Evolutionary conservation across 2,888 invertebrate species (phyloP), one percentile per base, ranked within the genome.

Genomic region (Nysson spinosus): DNA sequence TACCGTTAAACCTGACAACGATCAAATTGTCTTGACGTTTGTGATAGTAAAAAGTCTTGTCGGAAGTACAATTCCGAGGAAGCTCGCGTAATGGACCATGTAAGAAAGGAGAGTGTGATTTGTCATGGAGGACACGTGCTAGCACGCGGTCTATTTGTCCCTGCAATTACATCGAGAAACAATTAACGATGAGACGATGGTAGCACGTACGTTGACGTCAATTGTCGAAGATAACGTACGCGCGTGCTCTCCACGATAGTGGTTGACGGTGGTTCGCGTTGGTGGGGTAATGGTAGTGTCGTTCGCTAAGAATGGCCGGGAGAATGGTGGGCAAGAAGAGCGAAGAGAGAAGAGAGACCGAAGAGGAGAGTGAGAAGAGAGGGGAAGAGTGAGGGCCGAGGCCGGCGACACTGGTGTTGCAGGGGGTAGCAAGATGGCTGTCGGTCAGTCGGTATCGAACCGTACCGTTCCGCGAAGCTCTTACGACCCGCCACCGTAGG

Each of bases 371-470:
- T 26, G 43, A 28, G 61, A 46, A 32, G 51, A 60, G 35, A 50
- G 46, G 34, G 50, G 56, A 40, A 44, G 42, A 37, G 42, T 28
- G 51, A 35, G 47, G 26, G 14, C 49, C 60, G 69, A 51, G 67
- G 67, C 72, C 72, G 70, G 66, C 66, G 75, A 72, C 75, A 75
- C 65, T 56, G 62, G 42, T 61, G 52, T 62, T 54, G 74, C 75
- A 75, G 77, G 78, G 81, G 83, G 76, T 77, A 73, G 80, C 76
- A 84, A 84, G 72, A 84, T 84, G 84, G 83, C 83, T 72, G 83
- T 70, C 80, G 69, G 78, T 83, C 75, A 84, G 83, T 84, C 82
- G 82, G 82, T 84, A 84, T 84, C 83, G 84, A 84, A 84, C 83
- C 84, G 81, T 64, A 79, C 78, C 57, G 66, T 63, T 57, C 71